These are phyloP conservation scores for Meloe dianella DNA, from an alignment of 2,888 invertebrate genomes.

Conservation along the genomic window DNA sequence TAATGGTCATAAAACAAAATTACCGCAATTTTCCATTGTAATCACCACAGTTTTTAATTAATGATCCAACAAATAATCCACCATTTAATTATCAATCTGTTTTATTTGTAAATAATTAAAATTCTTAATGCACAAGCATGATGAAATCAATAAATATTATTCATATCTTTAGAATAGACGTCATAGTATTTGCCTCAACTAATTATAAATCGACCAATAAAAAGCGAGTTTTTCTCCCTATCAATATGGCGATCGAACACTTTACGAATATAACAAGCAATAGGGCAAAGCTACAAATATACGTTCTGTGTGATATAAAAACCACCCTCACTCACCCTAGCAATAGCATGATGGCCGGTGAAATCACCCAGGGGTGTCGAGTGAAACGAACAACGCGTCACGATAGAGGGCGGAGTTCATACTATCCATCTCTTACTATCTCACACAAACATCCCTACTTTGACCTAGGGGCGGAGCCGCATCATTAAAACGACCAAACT, in stretches of 20 bases:
- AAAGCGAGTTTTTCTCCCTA: conserved; percentile 27
- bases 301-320: conserved; percentile 33
- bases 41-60: too few species aligned
- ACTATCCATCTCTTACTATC: conserved; percentile 38
- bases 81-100: too few species aligned
- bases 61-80: too few species aligned
- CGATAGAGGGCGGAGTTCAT: conserved; percentile 40
- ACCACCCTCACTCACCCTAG: conserved; percentile 44
- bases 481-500: conserved; percentile 36
- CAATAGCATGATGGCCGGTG: conserved; percentile 44
- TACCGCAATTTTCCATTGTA: too few species aligned
- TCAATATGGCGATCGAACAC: conserved; percentile 35
- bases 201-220: conserved; percentile 33
- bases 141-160: neutral
- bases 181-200: conserved; percentile 25
- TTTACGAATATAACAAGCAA: conserved; percentile 37
- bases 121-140: too few species aligned
- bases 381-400: conserved; percentile 32
- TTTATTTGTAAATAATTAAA: too few species aligned
- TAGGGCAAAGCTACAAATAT: conserved; percentile 36
- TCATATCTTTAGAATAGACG: neutral
- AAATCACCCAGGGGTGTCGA: conserved; percentile 38
- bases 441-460: conserved; percentile 13
- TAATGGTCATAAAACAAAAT: too few species aligned
- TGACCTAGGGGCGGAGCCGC: conserved; percentile 36